Evolutionary conservation across 2,113 vertebrate species (phyloP).

Genomic region (Urocynchramus pylzowi): DNA sequence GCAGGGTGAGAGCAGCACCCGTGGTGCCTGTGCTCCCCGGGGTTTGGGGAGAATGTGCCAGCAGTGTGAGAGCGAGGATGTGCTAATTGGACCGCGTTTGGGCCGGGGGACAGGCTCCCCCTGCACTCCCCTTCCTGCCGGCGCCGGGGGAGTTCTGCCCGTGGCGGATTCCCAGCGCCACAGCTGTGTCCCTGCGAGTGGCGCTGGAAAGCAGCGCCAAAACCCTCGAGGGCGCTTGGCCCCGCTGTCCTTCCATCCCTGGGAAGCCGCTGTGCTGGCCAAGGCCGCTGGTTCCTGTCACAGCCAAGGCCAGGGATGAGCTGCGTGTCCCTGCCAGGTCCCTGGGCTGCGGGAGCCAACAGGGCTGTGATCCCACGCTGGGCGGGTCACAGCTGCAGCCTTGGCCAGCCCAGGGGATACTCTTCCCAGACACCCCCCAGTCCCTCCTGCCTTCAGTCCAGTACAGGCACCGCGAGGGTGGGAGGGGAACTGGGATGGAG

Average conservation of each 20-base stretch:
- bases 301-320: neutral
- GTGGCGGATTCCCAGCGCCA: neutral
- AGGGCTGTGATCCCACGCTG: rapidly evolving
- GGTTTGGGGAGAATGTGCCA: neutral
- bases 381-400: neutral
- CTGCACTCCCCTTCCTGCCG: neutral
- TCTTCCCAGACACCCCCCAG: neutral
- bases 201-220: neutral
- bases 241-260: neutral
- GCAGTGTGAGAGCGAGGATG: neutral
- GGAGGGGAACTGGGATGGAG: neutral
- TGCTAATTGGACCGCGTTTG: neutral
- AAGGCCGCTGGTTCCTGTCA: neutral
- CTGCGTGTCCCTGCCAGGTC: neutral
- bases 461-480: neutral
- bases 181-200: neutral
- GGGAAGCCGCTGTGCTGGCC: neutral
- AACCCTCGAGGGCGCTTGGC: neutral
- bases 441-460: neutral
- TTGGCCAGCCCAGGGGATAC: neutral
- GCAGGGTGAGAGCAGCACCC: neutral
- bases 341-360: neutral
- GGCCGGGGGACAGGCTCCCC: neutral
- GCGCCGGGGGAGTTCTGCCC: neutral
- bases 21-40: neutral